Evolutionary conservation across 2,888 invertebrate genomes (phyloP).

Genomic region (Xanthorhoe spadicearia): DNA sequence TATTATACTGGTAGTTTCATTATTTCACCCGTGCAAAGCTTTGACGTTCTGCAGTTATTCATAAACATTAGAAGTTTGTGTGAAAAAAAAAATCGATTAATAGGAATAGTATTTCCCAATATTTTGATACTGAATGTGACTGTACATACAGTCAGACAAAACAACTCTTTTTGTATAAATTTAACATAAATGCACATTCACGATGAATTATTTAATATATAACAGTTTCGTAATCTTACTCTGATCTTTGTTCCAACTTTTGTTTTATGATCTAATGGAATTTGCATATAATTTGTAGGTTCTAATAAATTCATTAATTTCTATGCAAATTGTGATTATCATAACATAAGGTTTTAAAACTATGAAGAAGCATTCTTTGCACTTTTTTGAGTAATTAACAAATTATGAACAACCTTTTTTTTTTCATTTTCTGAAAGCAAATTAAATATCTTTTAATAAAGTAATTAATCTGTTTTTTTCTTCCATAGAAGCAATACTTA

Average conservation of each 20-base stretch:
- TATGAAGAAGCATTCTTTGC: neutral
- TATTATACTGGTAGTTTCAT: too few species aligned
- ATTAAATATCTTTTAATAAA: too few species aligned
- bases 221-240: slow-evolving; percentile 23
- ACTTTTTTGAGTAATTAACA: too few species aligned
- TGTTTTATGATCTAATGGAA: slow-evolving; percentile 7
- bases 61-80: too few species aligned
- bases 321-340: neutral
- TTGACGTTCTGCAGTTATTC: too few species aligned
- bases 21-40: too few species aligned
- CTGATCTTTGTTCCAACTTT: slow-evolving; percentile 4
- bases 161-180: slow-evolving; percentile 28
- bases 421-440: too few species aligned
- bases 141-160: slow-evolving; percentile 13
- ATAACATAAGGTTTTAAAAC: neutral
- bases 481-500: too few species aligned
- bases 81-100: too few species aligned
- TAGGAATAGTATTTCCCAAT: too few species aligned
- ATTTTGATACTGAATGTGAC: neutral
- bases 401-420: too few species aligned
- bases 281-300: neutral
- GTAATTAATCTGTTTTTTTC: too few species aligned
- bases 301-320: neutral
- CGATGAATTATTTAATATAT: slow-evolving; percentile 31
- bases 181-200: slow-evolving; percentile 28